Evolutionary conservation across 2,113 vertebrate genomes (phyloP).

Genomic region (Gobiocypris rarus): DNA sequence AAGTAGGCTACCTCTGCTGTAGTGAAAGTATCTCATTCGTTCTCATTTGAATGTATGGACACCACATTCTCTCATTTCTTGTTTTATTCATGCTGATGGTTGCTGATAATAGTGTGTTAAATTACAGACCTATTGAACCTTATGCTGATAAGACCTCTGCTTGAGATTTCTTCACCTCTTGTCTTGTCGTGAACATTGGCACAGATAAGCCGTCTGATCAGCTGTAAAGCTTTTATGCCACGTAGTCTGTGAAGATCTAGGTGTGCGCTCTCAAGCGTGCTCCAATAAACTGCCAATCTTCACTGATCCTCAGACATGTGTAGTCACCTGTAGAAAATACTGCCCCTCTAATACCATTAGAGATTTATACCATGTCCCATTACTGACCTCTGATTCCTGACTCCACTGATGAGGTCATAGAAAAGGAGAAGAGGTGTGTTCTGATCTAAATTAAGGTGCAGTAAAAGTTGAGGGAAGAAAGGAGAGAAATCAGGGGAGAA

Average conservation of each 20-base stretch:
- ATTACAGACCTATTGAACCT: slow-evolving; percentile 40
- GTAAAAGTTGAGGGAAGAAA: background rate
- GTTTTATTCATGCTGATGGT: slow-evolving; percentile 39
- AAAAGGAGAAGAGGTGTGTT: background rate
- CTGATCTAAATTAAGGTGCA: background rate
- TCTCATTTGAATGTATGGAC: slow-evolving; percentile 12
- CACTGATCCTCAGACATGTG: background rate
- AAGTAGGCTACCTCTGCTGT: background rate
- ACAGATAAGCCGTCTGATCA: slow-evolving; percentile 27
- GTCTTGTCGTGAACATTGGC: background rate
- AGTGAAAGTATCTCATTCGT: slow-evolving; percentile 6
- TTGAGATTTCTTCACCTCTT: slow-evolving; percentile 12
- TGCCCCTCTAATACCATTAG: background rate
- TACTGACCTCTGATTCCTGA: slow-evolving; percentile 13
- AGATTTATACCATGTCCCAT: slow-evolving; percentile 12
- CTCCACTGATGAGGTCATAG: background rate
- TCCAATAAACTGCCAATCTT: background rate
- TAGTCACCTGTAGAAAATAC: background rate
- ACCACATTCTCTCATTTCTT: background rate
- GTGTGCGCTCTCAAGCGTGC: background rate
- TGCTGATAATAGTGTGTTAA: slow-evolving; percentile 33
- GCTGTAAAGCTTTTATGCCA: slow-evolving; percentile 11
- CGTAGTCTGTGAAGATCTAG: background rate
- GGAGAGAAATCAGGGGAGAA: background rate
- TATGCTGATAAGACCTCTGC: slow-evolving; percentile 21